Conservation (phyloP, 2,888 invertebrate genomes). For the Meliscaeva auricollis region DNA sequence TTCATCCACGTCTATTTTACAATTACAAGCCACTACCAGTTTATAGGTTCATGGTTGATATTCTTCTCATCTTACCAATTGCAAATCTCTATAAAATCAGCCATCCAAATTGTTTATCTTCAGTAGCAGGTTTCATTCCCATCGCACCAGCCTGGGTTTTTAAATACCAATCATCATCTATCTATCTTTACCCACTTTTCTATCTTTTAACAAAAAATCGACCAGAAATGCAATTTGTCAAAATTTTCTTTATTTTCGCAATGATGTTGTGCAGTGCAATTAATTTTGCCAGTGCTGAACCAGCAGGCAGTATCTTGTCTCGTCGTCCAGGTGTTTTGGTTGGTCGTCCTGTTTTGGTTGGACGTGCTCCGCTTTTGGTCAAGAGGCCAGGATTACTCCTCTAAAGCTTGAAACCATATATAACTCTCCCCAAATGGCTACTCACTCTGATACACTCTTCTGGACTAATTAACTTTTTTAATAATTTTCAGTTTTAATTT, state of each 20-base stretch:
- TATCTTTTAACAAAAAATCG: background rate
- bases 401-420: conserved; percentile 33
- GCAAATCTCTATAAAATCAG: conserved; percentile 64
- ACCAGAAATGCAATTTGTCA: conserved; percentile 72
- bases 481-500: conserved; percentile 14
- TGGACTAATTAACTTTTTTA: conserved; percentile 16
- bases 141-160: conserved; percentile 38
- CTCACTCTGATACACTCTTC: conserved; percentile 43
- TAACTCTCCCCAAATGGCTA: conserved; percentile 21
- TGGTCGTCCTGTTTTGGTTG: conserved; percentile 66
- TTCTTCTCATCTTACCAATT: background rate
- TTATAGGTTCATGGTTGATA: conserved; percentile 60
- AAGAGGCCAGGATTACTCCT: conserved; percentile 68
- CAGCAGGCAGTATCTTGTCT: conserved; percentile 51
- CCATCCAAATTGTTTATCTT: conserved; percentile 43
- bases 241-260: conserved; percentile 62
- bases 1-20: conserved; percentile 31
- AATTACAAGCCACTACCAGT: conserved; percentile 14
- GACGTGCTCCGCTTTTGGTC: conserved; percentile 62
- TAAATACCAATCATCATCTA: conserved; percentile 9
- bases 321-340: conserved; percentile 63
- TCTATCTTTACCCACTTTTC: background rate
- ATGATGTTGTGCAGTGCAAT: conserved; percentile 65
- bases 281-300: conserved; percentile 62
- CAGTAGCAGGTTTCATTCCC: conserved; percentile 65